These are phyloP conservation scores for Lepisosteus oculatus DNA, from an alignment of 2,113 vertebrate species.

Conservation along the genomic window DNA sequence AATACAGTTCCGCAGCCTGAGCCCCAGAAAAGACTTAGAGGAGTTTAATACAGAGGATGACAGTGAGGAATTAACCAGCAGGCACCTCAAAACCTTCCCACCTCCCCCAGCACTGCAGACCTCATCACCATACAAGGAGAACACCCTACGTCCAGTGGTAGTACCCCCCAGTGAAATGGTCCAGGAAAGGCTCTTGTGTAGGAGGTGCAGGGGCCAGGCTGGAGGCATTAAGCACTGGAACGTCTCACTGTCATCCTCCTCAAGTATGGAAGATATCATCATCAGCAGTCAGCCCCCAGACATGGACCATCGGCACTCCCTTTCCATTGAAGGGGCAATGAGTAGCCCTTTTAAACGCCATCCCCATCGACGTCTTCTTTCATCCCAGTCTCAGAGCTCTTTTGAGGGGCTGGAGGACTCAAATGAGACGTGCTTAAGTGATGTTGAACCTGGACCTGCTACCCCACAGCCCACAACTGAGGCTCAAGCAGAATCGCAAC, in stretches of 20 bases:
- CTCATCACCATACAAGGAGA: constrained; percentile 88
- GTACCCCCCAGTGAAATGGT: constrained; percentile 28
- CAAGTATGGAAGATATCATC: constrained; percentile 64
- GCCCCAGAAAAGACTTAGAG: constrained; percentile 47
- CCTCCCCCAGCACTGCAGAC: constrained; percentile 81
- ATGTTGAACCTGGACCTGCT: constrained; percentile 67
- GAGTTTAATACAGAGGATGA: constrained; percentile 37
- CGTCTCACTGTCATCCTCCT: constrained; percentile 58
- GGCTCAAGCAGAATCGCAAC: constrained; percentile 43
- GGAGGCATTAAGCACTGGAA: constrained; percentile 51
- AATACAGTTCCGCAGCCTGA: constrained; percentile 74
- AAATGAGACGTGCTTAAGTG: constrained; percentile 82
- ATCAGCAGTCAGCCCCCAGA: constrained; percentile 56
- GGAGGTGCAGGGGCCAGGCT: constrained; percentile 52
- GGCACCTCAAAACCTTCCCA: constrained; percentile 43
- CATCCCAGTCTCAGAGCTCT: constrained; percentile 75
- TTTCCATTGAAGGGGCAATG: constrained; percentile 42
- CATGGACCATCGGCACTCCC: constrained; percentile 46
- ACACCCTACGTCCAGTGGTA: constrained; percentile 32
- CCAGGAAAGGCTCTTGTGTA: constrained; percentile 53
- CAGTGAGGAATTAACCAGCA: constrained; percentile 43
- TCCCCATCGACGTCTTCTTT: constrained; percentile 63
- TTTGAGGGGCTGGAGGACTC: constrained; percentile 85
- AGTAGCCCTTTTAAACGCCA: constrained; percentile 20
- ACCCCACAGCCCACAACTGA: constrained; percentile 27